A percentile compares a stretch with the other conserved stretches of the same genome.
These are phyloP conservation scores for Pogoniulus pusillus DNA, from an alignment of 2,797 vertebrate genomes.

Conservation along the genomic window DNA sequence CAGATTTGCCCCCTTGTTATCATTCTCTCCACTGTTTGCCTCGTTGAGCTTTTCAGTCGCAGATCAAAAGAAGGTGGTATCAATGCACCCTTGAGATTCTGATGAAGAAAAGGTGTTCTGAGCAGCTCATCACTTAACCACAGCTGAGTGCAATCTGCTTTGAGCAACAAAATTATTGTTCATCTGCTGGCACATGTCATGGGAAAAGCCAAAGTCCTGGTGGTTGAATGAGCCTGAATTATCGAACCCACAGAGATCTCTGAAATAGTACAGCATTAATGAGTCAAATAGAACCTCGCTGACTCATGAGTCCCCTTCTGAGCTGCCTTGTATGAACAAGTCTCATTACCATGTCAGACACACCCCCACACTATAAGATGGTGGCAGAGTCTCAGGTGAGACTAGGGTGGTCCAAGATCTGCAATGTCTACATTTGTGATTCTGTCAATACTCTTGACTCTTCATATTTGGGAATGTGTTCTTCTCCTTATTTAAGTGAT, in stretches of 20 bases:
- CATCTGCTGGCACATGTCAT: rapidly evolving
- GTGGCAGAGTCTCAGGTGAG: background rate
- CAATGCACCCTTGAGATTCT: background rate
- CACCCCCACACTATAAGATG: background rate
- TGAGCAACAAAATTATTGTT: background rate
- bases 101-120: background rate
- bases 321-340: background rate
- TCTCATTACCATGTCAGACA: background rate
- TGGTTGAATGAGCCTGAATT: background rate
- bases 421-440: background rate
- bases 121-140: background rate
- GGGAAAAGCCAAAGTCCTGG: background rate
- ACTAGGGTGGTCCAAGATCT: background rate
- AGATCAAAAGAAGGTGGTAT: background rate
- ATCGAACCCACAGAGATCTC: background rate
- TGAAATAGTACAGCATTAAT: background rate
- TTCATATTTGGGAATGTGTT: background rate
- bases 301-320: background rate
- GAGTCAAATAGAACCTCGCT: background rate
- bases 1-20: background rate
- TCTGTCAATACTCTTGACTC: background rate
- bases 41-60: background rate
- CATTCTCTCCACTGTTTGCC: background rate
- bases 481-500: background rate
- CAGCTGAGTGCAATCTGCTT: background rate